A percentile compares a stretch with the other conserved stretches of the same genome.
Conservation (phyloP, 2,113 vertebrate genomes). For the Tychaedon coryphoeus region DNA sequence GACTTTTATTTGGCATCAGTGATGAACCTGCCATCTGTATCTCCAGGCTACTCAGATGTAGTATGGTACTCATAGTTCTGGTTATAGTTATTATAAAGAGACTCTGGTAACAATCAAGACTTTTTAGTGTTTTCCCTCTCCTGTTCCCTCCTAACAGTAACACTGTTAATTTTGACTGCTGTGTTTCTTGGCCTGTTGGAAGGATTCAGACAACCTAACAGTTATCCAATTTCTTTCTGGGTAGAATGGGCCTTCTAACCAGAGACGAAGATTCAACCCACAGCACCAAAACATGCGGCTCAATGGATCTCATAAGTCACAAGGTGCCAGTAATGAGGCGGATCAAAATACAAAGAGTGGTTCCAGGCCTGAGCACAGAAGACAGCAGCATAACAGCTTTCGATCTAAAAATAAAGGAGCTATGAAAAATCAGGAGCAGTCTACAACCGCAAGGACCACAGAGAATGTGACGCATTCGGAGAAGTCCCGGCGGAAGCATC, state of each 20-base stretch:
- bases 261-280: constrained; percentile 76
- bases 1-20: background rate
- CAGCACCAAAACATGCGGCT: constrained; percentile 69
- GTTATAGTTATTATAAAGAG: background rate
- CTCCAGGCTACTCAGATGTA: background rate
- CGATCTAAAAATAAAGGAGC: constrained; percentile 75
- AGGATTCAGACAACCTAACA: constrained; percentile 12
- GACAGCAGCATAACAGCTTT: constrained; percentile 72
- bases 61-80: background rate
- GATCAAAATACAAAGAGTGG: constrained; percentile 52
- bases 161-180: background rate
- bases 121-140: background rate
- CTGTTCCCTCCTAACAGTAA: background rate
- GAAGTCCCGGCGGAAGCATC: constrained; percentile 68
- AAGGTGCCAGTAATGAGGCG: constrained; percentile 47
- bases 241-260: constrained; percentile 71
- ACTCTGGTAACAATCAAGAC: background rate
- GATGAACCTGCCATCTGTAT: background rate
- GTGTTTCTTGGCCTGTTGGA: background rate
- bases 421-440: constrained; percentile 63
- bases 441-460: constrained; percentile 43
- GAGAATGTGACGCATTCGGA: constrained; percentile 43
- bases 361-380: constrained; percentile 72
- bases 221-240: constrained; percentile 19
- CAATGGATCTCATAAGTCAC: constrained; percentile 65